phyloP scores from a whole-genome alignment of 2,888 invertebrate genomes.

The Oeneis ivallda region DNA sequence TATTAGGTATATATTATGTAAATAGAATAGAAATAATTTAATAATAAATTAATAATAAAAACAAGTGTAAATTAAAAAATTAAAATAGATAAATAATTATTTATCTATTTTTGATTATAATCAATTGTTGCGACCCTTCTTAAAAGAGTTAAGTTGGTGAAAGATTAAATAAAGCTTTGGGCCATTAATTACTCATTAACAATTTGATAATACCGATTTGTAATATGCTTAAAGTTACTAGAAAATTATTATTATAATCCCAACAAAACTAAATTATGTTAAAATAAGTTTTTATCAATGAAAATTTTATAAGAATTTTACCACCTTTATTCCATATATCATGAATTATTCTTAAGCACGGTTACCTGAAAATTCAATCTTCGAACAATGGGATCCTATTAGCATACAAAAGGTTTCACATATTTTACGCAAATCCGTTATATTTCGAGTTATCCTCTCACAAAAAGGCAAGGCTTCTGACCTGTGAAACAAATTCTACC shows the following conservation, averaged over 20 bases:
- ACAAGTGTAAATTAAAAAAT: too few relatives aligned
- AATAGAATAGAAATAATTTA: too few relatives aligned
- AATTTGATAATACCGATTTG: neutral
- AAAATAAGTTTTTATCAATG: slow-evolving; percentile 1
- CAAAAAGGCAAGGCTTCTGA: slow-evolving; percentile 72
- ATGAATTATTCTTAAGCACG: slow-evolving; percentile 77
- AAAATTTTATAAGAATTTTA: slow-evolving; percentile 53
- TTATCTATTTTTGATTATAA: too few relatives aligned
- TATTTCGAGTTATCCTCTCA: slow-evolving; percentile 77
- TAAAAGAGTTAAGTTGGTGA: neutral
- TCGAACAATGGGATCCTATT: slow-evolving; percentile 80
- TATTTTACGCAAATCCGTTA: slow-evolving; percentile 80
- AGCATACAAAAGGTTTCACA: slow-evolving; percentile 81
- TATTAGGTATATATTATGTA: too few relatives aligned
- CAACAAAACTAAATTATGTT: neutral
- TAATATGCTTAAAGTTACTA: too few relatives aligned
- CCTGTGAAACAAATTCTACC: slow-evolving; percentile 70
- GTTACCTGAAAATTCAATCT: slow-evolving; percentile 80
- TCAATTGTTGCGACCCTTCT: slow-evolving; percentile 1
- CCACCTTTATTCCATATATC: slow-evolving; percentile 53
- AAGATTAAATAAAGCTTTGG: neutral
- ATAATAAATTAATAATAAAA: too few relatives aligned
- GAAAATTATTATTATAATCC: too few relatives aligned
- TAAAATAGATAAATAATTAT: neutral
- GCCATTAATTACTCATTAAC: neutral